A percentile compares a stretch with the other conserved stretches of the same genome.
Evolutionary conservation across 2,797 vertebrate genomes (phyloP).

Genomic region (Hypotaenidia philippensis): DNA sequence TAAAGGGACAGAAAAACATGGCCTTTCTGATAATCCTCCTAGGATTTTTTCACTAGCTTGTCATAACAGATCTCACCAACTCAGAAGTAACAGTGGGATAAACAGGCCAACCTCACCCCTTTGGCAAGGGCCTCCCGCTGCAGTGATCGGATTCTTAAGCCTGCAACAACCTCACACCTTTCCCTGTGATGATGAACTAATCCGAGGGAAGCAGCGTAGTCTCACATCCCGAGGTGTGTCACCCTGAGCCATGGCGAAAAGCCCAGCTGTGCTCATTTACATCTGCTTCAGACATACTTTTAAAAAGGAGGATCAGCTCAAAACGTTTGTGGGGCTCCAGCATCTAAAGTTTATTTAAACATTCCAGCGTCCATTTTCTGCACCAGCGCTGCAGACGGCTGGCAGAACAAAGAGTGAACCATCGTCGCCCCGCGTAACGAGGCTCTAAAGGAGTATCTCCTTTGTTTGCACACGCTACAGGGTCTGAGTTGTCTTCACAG

Average conservation of each 20-base stretch:
- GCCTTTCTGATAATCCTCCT: constrained; percentile 16
- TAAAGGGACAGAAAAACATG: not conserved
- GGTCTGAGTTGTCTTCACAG: constrained; percentile 17
- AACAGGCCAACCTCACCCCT: not conserved
- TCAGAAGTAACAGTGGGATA: not conserved
- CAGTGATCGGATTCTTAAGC: not conserved
- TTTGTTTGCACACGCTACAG: constrained; percentile 23
- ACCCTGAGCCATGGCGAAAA: not conserved
- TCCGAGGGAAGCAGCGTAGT: not conserved
- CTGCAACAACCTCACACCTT: constrained; percentile 21
- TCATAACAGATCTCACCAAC: not conserved
- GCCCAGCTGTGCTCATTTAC: not conserved
- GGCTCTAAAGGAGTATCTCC: constrained; percentile 28
- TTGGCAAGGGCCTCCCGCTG: not conserved
- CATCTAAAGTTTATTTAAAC: not conserved
- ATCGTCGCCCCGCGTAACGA: rapidly evolving
- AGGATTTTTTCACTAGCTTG: not conserved
- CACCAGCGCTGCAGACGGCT: not conserved
- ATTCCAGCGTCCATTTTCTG: not conserved
- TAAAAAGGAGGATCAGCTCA: not conserved
- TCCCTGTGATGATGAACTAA: constrained; percentile 7
- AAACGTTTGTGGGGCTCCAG: not conserved
- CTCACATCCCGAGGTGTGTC: not conserved
- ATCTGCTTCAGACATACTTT: not conserved
- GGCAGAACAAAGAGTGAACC: constrained; percentile 50